phyloP scores from a whole-genome alignment of 2,888 invertebrate species.

The Drosophila neonasuta region DNA sequence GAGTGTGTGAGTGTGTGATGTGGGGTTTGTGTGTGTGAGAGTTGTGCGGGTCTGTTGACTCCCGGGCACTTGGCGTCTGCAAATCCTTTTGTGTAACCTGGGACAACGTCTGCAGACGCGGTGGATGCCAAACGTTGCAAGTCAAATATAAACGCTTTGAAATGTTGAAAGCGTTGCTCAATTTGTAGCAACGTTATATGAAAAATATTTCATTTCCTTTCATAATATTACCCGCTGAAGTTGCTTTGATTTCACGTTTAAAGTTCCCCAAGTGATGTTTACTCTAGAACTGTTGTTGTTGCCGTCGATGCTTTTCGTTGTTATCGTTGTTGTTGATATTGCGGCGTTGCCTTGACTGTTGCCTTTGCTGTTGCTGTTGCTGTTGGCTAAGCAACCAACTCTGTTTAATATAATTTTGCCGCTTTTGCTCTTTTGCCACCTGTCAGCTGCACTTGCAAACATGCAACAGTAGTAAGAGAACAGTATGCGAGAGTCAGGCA shows the following conservation, averaged over 20 bases:
- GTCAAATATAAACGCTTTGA: conserved; percentile 62
- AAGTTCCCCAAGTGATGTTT: conserved; percentile 35
- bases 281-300: conserved; percentile 26
- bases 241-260: conserved; percentile 59
- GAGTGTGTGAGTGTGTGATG: conserved; percentile 16
- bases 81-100: conserved; percentile 74
- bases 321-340: conserved; percentile 28
- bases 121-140: conserved; percentile 40
- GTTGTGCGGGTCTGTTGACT: conserved; percentile 40
- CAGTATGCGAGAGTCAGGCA: neutral
- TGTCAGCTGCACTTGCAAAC: conserved; percentile 69
- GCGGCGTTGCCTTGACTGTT: conserved; percentile 57
- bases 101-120: conserved; percentile 64
- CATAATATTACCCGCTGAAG: conserved; percentile 29
- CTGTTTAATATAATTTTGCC: conserved; percentile 58
- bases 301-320: conserved; percentile 31
- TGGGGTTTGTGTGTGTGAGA: conserved; percentile 17
- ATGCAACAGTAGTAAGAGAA: conserved; percentile 21
- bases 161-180: conserved; percentile 52
- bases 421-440: conserved; percentile 53
- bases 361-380: conserved; percentile 29
- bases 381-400: conserved; percentile 53
- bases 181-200: conserved; percentile 53
- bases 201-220: conserved; percentile 56
- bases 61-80: conserved; percentile 37